phyloP scores from a whole-genome alignment of 2,797 vertebrate genomes.

The Halcyon smyrnensis region DNA sequence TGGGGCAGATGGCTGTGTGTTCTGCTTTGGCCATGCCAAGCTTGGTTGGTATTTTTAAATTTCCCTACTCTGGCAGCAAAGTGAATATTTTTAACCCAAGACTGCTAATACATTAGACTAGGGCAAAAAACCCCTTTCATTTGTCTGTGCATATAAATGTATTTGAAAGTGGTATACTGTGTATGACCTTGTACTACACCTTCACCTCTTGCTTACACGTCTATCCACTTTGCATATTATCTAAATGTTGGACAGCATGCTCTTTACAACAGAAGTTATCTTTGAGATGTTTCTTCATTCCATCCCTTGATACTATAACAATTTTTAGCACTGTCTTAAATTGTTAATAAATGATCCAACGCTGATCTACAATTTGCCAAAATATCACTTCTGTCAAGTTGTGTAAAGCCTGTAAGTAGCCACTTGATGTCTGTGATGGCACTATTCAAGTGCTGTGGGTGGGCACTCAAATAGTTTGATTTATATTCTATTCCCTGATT shows the following conservation, averaged over 20 bases:
- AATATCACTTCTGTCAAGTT: neutral
- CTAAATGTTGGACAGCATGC: neutral
- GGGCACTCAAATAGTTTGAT: neutral
- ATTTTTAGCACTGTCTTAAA: neutral
- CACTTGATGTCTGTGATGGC: neutral
- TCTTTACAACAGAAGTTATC: neutral
- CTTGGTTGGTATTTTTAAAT: constrained; percentile 86
- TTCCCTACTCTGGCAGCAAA: neutral
- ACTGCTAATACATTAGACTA: neutral
- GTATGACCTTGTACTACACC: neutral
- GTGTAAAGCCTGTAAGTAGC: neutral
- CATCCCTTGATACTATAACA: neutral
- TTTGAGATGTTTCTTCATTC: neutral
- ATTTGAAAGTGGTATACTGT: neutral
- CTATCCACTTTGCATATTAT: neutral
- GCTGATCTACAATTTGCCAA: neutral
- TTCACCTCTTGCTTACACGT: neutral
- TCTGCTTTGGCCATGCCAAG: constrained; percentile 92
- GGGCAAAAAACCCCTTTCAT: neutral
- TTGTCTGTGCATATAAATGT: neutral
- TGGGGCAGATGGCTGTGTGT: constrained; percentile 93
- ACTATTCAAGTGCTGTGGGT: neutral
- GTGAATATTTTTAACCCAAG: neutral
- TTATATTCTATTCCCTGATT: neutral
- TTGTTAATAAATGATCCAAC: neutral